Evolutionary conservation across 2,888 invertebrate species (phyloP).

Genomic region (Tupiocoris notatus): DNA sequence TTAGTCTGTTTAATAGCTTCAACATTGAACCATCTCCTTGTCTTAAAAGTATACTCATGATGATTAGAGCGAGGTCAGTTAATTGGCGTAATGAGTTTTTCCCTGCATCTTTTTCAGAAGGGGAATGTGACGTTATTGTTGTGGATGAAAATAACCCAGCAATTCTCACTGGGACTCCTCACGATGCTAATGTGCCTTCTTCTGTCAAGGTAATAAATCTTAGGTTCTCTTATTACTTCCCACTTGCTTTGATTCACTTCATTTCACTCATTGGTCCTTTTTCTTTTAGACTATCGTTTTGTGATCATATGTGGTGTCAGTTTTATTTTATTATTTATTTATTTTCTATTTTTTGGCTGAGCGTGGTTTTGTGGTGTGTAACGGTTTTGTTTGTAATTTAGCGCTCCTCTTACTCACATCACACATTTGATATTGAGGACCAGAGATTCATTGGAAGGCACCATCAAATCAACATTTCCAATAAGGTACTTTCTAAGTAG

Average conservation of each 20-base stretch:
- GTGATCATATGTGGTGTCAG: neutral
- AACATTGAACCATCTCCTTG: too few relatives aligned
- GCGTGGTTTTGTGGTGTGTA: neutral
- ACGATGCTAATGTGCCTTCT: constrained; percentile 70
- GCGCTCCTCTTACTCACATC: constrained; percentile 47
- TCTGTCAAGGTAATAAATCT: constrained; percentile 71
- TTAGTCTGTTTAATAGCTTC: too few relatives aligned
- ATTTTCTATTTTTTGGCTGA: neutral
- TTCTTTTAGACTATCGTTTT: neutral
- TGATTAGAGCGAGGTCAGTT: too few relatives aligned
- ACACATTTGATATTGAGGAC: constrained; percentile 49
- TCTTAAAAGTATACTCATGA: too few relatives aligned
- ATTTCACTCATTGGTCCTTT: constrained; percentile 49
- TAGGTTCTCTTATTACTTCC: too few relatives aligned
- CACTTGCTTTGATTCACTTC: too few relatives aligned
- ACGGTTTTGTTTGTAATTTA: constrained; percentile 41
- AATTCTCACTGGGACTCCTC: constrained; percentile 68
- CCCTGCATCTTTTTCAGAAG: constrained; percentile 57
- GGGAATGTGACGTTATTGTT: constrained; percentile 85
- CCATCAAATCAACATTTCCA: constrained; percentile 46
- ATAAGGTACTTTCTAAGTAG: constrained; percentile 45
- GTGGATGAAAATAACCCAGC: constrained; percentile 87
- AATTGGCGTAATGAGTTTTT: neutral
- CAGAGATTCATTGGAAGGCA: constrained; percentile 47
- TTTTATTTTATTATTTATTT: neutral